Evolutionary conservation across 1,140 invertebrate species (phyloP).

Genomic region (Choristoneura fumiferana): DNA sequence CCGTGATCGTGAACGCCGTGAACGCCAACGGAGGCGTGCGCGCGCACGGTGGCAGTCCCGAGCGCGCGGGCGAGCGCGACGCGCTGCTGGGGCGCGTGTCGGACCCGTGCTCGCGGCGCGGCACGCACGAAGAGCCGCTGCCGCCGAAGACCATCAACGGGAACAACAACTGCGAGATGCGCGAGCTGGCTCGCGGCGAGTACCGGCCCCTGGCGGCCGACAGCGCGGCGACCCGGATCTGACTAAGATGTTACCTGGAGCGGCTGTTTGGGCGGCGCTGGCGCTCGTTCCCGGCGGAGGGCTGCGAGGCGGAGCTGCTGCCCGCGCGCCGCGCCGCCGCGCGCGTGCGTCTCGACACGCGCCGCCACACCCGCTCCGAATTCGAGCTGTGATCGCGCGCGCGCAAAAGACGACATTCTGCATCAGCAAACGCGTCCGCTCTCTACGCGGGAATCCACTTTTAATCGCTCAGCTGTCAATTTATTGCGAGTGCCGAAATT

Average conservation of each 20-base stretch:
- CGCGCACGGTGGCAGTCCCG: slow-evolving; percentile 67
- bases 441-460: slow-evolving; percentile 20
- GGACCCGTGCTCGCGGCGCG: slow-evolving; percentile 73
- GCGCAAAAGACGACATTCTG: background rate
- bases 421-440: slow-evolving; percentile 23
- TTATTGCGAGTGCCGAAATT: slow-evolving; percentile 38
- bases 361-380: slow-evolving; percentile 71
- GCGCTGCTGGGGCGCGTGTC: slow-evolving; percentile 76
- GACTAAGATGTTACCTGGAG: slow-evolving; percentile 82
- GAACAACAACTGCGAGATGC: slow-evolving; percentile 88
- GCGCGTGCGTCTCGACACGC: slow-evolving; percentile 62
- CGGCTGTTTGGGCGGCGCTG: slow-evolving; percentile 80
- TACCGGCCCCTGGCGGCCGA: slow-evolving; percentile 78
- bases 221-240: slow-evolving; percentile 80
- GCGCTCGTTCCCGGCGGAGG: slow-evolving; percentile 70
- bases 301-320: slow-evolving; percentile 76
- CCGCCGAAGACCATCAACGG: slow-evolving; percentile 82
- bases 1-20: slow-evolving; percentile 71
- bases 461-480: slow-evolving; percentile 43
- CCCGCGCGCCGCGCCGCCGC: slow-evolving; percentile 55
- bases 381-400: slow-evolving; percentile 57
- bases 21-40: slow-evolving; percentile 73
- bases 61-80: slow-evolving; percentile 76
- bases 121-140: slow-evolving; percentile 77
- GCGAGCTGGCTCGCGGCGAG: slow-evolving; percentile 77